These are phyloP conservation scores for Zosterops borbonicus DNA, from an alignment of 2,113 vertebrate species.

Conservation along the genomic window DNA sequence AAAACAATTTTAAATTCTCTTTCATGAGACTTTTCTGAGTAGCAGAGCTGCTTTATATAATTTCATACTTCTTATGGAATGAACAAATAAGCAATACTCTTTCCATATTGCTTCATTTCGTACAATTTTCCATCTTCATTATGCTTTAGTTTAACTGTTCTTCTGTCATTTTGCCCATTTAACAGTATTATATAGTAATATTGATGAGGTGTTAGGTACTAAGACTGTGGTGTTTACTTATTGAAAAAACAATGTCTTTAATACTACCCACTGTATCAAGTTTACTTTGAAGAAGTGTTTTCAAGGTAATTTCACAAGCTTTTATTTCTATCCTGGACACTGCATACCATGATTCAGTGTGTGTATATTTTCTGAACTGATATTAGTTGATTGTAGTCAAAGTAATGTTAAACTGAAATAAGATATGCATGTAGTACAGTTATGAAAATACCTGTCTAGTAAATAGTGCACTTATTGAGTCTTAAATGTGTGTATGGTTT, in stretches of 20 bases:
- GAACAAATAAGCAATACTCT: conserved; percentile 25
- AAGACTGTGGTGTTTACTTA: conserved; percentile 22
- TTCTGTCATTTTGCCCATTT: conserved; percentile 23
- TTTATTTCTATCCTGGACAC: background rate
- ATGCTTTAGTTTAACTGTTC: conserved; percentile 9
- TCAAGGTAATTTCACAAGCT: conserved; percentile 31
- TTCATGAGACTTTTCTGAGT: background rate
- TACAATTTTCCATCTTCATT: conserved; percentile 6
- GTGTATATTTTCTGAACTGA: background rate
- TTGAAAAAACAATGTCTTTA: conserved; percentile 19
- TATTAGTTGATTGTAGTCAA: conserved; percentile 8
- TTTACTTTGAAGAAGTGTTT: conserved; percentile 52
- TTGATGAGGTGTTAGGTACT: conserved; percentile 41
- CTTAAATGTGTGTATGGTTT: conserved; percentile 34
- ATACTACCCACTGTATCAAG: conserved; percentile 12
- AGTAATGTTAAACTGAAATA: conserved; percentile 48
- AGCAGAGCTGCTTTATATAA: background rate
- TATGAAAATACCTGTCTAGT: conserved; percentile 58
- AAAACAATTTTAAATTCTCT: background rate
- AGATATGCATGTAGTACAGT: background rate
- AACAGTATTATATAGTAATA: background rate
- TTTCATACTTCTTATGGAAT: background rate
- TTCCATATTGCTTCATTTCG: conserved; percentile 8
- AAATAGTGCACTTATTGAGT: conserved; percentile 45
- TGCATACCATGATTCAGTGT: background rate